Evolutionary conservation across 2,797 vertebrate species (phyloP), one percentile per base, ranked within the genome.

Genomic region (Anguilla anguilla): DNA sequence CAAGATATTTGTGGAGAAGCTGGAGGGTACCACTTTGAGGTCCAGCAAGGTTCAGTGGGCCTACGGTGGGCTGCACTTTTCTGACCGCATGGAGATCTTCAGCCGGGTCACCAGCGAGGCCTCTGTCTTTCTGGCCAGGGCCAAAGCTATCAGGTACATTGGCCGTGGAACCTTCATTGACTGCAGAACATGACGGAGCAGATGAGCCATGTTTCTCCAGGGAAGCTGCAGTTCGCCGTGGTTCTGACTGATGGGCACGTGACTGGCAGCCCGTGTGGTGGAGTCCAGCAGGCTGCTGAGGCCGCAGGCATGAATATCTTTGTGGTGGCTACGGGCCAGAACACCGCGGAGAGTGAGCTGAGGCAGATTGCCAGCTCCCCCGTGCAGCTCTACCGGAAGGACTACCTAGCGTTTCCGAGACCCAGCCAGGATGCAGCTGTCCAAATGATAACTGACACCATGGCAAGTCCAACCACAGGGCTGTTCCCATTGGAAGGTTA

Each of bases 41-140:
- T 84, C 77, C 88, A 87, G 83, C 13, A 28, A 84, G 31, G 39
- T 87, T 15, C 84, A 84, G 55, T 92, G 91, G 91, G 67, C 85
- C 55, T 92, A 89, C 46, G 90, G 89, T 17, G 91, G 89, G 9
- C 90, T 90, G 5, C 91, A 92, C 46, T 92, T 92, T 57, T 91
- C 91, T 1, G 89, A 90, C 88, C 83, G 67, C 28, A 88, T 91
- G 51, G 86, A 91, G 61, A 35, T 89, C 35, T 89, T 91, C 88
- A 92, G 88, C 69, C 69, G 46, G 53, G 31, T 91, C 10, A 89
- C 89, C 83, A 87, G 67, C 7, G 72, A 91, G 10, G 61, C 77
- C 1, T 31, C 86, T 4, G 3, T 35, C 6, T 91, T 92, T 35
- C 89, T 89, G 15, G 57, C 39, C 6, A 85, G 55, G 57, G 55